These are phyloP conservation scores for Apis cerana DNA, from an alignment of 1,140 invertebrate genomes.

Conservation along the genomic window DNA sequence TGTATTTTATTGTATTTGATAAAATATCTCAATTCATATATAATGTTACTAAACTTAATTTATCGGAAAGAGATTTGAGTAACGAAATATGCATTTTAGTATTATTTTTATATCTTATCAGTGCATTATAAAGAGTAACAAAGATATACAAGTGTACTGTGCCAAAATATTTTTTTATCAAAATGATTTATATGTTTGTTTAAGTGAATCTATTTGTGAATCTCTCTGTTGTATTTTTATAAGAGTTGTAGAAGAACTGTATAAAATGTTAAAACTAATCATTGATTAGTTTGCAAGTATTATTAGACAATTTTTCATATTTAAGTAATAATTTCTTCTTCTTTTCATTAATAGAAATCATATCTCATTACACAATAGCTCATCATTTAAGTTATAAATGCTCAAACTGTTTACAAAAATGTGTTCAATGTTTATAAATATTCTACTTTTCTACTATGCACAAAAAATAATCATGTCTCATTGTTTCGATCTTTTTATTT, in stretches of 20 bases:
- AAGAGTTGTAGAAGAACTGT: slow-evolving; percentile 25
- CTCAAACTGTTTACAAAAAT: slow-evolving; percentile 53
- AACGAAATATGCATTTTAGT: slow-evolving; percentile 8
- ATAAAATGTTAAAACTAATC: slow-evolving; percentile 48
- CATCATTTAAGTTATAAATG: slow-evolving; percentile 40
- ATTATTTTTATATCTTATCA: slow-evolving; percentile 36
- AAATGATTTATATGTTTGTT: slow-evolving; percentile 32
- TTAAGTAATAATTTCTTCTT: slow-evolving; percentile 25
- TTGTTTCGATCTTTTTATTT: slow-evolving; percentile 30
- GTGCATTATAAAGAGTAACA: slow-evolving; percentile 42
- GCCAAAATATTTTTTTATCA: slow-evolving; percentile 56
- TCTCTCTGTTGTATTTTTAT: slow-evolving; percentile 37
- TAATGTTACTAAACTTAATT: not conserved
- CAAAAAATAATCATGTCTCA: not conserved
- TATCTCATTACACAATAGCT: not conserved
- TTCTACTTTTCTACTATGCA: slow-evolving; percentile 26
- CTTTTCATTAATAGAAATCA: slow-evolving; percentile 13
- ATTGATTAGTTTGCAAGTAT: slow-evolving; percentile 54
- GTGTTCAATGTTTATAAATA: slow-evolving; percentile 57
- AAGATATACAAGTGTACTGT: slow-evolving; percentile 48
- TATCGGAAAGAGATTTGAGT: slow-evolving; percentile 3
- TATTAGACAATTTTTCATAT: slow-evolving; percentile 48
- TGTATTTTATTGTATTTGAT: slow-evolving; percentile 7
- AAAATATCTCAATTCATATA: not conserved
- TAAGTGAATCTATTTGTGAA: slow-evolving; percentile 33